phyloP scores from a whole-genome alignment of 2,888 invertebrate genomes.

The Apamea crenata region DNA sequence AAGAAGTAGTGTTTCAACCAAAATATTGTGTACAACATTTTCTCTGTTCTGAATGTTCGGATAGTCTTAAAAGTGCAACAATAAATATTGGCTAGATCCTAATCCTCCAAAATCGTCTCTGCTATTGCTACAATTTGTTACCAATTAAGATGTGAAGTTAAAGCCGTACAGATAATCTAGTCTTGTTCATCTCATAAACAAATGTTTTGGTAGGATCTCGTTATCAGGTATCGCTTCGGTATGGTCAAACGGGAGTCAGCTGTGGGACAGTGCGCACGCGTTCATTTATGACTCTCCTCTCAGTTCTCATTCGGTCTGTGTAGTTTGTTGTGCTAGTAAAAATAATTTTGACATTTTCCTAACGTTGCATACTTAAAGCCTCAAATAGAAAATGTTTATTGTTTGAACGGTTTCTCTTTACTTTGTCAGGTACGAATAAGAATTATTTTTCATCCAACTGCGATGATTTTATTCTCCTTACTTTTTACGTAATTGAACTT shows the following conservation, averaged over 20 bases:
- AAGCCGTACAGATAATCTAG: conserved; percentile 32
- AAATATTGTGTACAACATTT: not conserved
- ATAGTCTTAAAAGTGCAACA: too few species aligned
- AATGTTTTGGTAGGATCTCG: conserved; percentile 56
- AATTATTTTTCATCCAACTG: conserved; percentile 12
- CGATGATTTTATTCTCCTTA: not conserved
- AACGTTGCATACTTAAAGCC: conserved; percentile 2
- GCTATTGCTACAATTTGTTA: not conserved
- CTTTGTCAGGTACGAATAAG: conserved; percentile 51
- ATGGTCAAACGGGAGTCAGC: conserved; percentile 69
- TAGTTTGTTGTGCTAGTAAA: conserved; percentile 39
- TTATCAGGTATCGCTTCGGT: conserved; percentile 70
- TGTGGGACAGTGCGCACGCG: conserved; percentile 68
- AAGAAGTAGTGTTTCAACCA: not conserved
- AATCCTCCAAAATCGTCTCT: not conserved
- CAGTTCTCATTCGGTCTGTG: conserved; percentile 38
- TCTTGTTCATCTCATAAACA: conserved; percentile 26
- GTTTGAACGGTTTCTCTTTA: conserved; percentile 20
- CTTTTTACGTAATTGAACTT: not conserved
- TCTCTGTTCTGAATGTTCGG: not conserved
- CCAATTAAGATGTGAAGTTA: conserved; percentile 1
- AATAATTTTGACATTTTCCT: conserved; percentile 20
- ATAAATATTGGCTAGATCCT: not conserved
- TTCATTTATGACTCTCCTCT: conserved; percentile 45
- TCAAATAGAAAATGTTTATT: conserved; percentile 22